Evolutionary conservation across 2,113 vertebrate genomes (phyloP), one percentile per base, ranked within the genome.

Genomic region (Phainopepla nitens): DNA sequence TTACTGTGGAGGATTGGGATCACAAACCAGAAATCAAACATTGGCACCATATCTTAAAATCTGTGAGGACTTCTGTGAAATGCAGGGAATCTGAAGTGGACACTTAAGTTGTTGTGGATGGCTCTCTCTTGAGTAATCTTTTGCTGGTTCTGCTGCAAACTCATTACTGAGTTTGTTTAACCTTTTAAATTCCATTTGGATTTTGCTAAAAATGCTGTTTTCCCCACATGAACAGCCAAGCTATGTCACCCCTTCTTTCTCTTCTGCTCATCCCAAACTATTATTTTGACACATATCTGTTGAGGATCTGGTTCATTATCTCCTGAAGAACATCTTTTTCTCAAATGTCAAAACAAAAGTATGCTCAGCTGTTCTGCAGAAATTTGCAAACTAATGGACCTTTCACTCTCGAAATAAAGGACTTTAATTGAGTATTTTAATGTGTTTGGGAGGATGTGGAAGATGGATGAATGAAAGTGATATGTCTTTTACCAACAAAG

Each of bases 381-480:
- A 95, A 89, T 93, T 84, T 94, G 78, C 78, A 90, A 87, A 89
- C 89, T 76, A 96, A 96, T 69, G 89, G 94, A 89, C 93, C 60
- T 95, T 82, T 87, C 65, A 87, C 36, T 94, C 41, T 13, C 31
- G 68, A 87, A 95, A 91, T 60, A 87, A 93, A 96, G 75, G 58
- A 57, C 78, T 73, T 51, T 80, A 84, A 94, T 25, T 76, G 87
- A 50, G 66, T 82, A 41, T 70, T 95, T 42, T 82, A 90, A 73
- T 80, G 75, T 35, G 53, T 84, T 89, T 93, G 79, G 58, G 70
- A 90, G 54, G 66, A 77, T 58, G 91, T 41, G 42, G 84, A 86
- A 95, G 79, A 85, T 62, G 87, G 64, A 92, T 82, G 82, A 90
- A 80, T 44, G 75, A 66, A 93, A 93, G 64, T 5, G 47, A 73